Base-by-base conservation (phyloP, 1,140 invertebrate species). In the Drosophila tristis region DNA sequence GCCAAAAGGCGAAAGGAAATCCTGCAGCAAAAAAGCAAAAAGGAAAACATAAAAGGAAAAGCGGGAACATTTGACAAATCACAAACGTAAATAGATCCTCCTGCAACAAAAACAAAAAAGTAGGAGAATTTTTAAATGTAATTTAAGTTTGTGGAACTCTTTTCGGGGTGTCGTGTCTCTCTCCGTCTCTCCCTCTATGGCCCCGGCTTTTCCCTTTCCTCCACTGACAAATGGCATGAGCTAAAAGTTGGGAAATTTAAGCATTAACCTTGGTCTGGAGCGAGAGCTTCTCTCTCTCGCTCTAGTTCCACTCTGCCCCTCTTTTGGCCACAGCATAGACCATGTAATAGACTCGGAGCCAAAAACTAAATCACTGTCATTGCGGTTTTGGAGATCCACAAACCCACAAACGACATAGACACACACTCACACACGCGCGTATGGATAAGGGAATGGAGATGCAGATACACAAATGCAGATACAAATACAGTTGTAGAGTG, bases 301-400 rank as follows among this genome's bases (percentile, higher is more conserved):
- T 53, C 8, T 53, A 13, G n/a, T 15, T 54, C 5, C 23, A 8
- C 43, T n/a, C 11, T 49, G 29, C n/a, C 11, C 11, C 29, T n/a
- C 31, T 39, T 26, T 50, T 23, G 15, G 56, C 59, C 71, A 39
- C 71, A 43, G 50, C 56, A 74, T 58, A 57, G 67, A 62, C 45
- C 43, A 66, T 81, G 67, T 86, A 86, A 86, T 86, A 64, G 78
- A 86, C 78, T 86, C 73, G 66, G 62, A 82, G 84, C 82, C 84
- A 78, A 87, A 87, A 87, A 82, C 82, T 87, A 87, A 87, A 87
- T 87, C 82, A 87, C 82, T 87, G 82, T 87, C 82, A 87, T 57
- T 87, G 82, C 45, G 82, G 84, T 87, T 39, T 39, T 43, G 44
- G 59, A 89, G 84, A 87, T 78, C 81, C 82, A 51, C 65, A 78